phyloP scores from a whole-genome alignment of 1,140 invertebrate species.

The Drosophila tropicalis region DNA sequence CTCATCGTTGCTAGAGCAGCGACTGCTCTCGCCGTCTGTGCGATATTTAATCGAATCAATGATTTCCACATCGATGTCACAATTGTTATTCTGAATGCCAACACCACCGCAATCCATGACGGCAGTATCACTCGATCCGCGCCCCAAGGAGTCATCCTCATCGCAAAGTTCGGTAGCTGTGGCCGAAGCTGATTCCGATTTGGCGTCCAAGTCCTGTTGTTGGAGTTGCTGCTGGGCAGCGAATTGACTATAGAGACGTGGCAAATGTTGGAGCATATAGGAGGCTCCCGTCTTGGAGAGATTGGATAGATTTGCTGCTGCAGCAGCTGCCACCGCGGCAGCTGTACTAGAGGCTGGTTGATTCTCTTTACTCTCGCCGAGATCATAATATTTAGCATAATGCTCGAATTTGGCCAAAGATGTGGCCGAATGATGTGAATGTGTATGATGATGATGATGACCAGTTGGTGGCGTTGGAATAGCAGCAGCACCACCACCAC shows the following conservation, averaged over 20 bases:
- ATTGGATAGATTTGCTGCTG: constrained; percentile 62
- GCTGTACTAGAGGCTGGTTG: constrained; percentile 61
- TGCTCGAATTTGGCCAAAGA: constrained; percentile 74
- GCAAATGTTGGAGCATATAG: constrained; percentile 85
- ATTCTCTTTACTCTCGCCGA: constrained; percentile 80
- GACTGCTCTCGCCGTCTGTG: constrained; percentile 75
- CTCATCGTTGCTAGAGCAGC: constrained; percentile 79
- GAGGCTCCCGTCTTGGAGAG: constrained; percentile 83
- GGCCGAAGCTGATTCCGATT: constrained; percentile 68
- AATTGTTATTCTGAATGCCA: constrained; percentile 55
- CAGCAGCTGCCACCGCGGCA: constrained; percentile 62
- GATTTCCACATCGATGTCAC: constrained; percentile 81
- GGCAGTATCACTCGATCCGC: constrained; percentile 56
- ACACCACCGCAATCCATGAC: constrained; percentile 19
- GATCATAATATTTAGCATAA: constrained; percentile 80
- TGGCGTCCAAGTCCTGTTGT: constrained; percentile 66
- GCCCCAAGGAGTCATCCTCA: constrained; percentile 68
- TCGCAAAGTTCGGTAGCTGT: constrained; percentile 66
- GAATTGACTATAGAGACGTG: constrained; percentile 84
- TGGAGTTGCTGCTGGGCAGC: constrained; percentile 63
- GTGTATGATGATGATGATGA: neutral
- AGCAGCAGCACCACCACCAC: no score
- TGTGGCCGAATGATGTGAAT: constrained; percentile 1
- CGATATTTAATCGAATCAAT: constrained; percentile 82
- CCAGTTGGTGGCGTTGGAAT: neutral